Evolutionary conservation across 2,888 invertebrate genomes (phyloP), one percentile per base, ranked within the genome.

Genomic region (Synanthedon vespiformis): DNA sequence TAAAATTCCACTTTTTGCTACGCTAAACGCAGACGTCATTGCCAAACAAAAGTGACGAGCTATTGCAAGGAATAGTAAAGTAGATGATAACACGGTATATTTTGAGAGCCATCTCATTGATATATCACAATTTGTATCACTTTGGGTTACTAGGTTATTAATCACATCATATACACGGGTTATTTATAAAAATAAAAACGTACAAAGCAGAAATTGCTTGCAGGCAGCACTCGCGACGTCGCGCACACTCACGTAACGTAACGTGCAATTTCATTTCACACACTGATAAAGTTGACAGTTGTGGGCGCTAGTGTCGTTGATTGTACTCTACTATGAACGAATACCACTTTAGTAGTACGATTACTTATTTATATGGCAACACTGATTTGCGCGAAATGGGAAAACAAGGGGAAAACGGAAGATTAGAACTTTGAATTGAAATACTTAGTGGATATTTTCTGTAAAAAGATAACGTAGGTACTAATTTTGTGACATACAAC

Each of bases 11-110:
- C 86, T 86, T 84, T 85, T 86, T 76, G 82, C 83, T 82, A 80
- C 83, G 83, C 87, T 86, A 85, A 85, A 84, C 85, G 84, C 82
- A 86, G 82, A 86, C 87, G 87, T 87, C 87, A 87, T 83, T 86
- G 85, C 83, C 87, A 87, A 86, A 87, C 87, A 87, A 72, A 81
- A 86, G 83, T 82, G 85, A 83, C 80, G 83, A 84, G 79, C 72
- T 82, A 83, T 81, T 78, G 81, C 84, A 85, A 77, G 72, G 83
- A 74, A 79, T 81, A 83, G 78, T 81, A 82, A 74, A 79, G 76
- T 76, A 74, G 68, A 80, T 70, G 77, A 80, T 81, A 85, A 86
- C 86, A 82, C 77, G 74, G 76, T 68, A 70, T 74, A 72, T 77
- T 73, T 77, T 77, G 70, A 61, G 68, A 64, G 80, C 80, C 84